phyloP scores from a whole-genome alignment of 2,113 vertebrate species.

The Ramphastos sulfuratus region DNA sequence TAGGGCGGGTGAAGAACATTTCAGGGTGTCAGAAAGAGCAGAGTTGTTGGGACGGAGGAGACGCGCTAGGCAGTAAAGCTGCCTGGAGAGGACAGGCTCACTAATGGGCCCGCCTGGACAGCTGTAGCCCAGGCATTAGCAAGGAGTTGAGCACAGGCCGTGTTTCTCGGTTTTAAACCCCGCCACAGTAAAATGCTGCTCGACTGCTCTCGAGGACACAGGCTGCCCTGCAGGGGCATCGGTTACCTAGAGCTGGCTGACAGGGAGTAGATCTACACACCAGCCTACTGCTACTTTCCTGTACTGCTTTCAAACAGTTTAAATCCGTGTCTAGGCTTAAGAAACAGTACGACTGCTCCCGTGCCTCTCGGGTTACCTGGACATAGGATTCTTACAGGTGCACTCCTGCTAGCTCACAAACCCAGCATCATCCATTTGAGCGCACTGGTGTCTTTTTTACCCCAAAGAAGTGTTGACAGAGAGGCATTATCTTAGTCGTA shows the following conservation, averaged over 20 bases:
- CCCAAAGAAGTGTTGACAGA: not conserved
- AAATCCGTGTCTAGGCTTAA: not conserved
- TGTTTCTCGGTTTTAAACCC: rapidly evolving
- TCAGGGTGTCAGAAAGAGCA: rapidly evolving
- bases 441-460: not conserved
- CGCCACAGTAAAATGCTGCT: rapidly evolving
- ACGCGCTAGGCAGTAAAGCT: rapidly evolving
- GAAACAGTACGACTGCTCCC: not conserved
- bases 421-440: not conserved
- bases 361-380: rapidly evolving
- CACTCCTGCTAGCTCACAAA: not conserved
- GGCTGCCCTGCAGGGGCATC: not conserved
- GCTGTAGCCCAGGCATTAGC: rapidly evolving
- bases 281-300: too few species aligned
- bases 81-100: not conserved
- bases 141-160: rapidly evolving
- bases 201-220: rapidly evolving
- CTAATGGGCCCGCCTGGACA: rapidly evolving
- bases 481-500: not conserved
- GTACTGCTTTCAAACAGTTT: rapidly evolving
- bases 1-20: rapidly evolving
- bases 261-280: rapidly evolving
- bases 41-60: not conserved
- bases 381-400: not conserved
- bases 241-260: not conserved